Evolutionary conservation across 1,140 invertebrate genomes (phyloP).

Genomic region (Liolophura sinensis): DNA sequence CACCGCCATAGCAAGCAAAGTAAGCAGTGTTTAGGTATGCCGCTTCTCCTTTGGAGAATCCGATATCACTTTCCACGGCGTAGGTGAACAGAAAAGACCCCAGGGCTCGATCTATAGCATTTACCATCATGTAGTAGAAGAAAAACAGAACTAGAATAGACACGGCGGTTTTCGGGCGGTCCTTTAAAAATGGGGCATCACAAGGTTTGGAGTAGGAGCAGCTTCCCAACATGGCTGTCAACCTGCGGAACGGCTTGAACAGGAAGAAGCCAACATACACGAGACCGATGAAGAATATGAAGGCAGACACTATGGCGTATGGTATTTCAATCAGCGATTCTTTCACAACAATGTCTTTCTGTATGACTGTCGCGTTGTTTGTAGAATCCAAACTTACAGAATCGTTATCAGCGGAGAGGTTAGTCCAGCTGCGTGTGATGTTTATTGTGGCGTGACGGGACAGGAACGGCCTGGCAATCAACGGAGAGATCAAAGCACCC

Average conservation of each 20-base stretch:
- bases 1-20: constrained; percentile 15
- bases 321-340: constrained; percentile 20
- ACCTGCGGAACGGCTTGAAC: neutral
- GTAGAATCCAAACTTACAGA: neutral
- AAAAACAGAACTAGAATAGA: constrained; percentile 20
- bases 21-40: constrained; percentile 18
- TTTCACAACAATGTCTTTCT: constrained; percentile 4
- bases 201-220: constrained; percentile 8
- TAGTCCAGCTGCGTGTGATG: neutral
- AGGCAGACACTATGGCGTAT: constrained; percentile 16
- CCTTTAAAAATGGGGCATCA: constrained; percentile 13
- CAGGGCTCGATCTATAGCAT: constrained; percentile 25
- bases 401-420: neutral
- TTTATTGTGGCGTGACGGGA: constrained; percentile 3
- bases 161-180: constrained; percentile 8
- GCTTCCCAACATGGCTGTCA: neutral
- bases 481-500: constrained; percentile 24
- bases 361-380: neutral
- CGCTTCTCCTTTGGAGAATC: constrained; percentile 14
- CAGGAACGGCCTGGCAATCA: constrained; percentile 26
- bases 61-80: constrained; percentile 15
- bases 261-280: constrained; percentile 9
- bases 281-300: constrained; percentile 14
- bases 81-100: constrained; percentile 26
- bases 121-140: constrained; percentile 16